A percentile compares a stretch with the other conserved stretches of the same genome.
Conservation (phyloP, 1,140 invertebrate species). For the Parasteatoda tepidariorum region DNA sequence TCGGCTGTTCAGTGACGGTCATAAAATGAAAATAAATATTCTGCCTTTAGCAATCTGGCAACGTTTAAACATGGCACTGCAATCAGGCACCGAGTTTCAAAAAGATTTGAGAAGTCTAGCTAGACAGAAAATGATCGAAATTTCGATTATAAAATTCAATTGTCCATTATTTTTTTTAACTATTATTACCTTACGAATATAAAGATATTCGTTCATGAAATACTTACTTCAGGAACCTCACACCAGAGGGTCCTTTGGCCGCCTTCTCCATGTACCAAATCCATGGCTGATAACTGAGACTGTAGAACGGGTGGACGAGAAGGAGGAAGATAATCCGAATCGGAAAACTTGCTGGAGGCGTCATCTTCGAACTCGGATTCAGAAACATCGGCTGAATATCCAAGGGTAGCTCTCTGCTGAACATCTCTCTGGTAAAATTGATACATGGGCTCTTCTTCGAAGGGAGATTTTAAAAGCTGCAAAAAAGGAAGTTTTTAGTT, state of each 20-base stretch:
- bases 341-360: conserved; percentile 76
- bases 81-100: too few relatives aligned
- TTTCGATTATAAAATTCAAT: too few relatives aligned
- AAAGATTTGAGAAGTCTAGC: too few relatives aligned
- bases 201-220: conserved; percentile 3
- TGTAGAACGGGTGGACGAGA: conserved; percentile 17
- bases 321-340: conserved; percentile 63
- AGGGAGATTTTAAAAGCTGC: conserved; percentile 64
- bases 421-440: conserved; percentile 88
- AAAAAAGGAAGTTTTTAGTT: conserved; percentile 7
- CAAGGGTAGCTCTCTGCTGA: conserved; percentile 72
- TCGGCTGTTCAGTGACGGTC: too few relatives aligned
- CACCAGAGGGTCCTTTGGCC: conserved; percentile 88
- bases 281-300: conserved; percentile 72
- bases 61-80: too few relatives aligned
- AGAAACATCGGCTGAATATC: conserved; percentile 61
- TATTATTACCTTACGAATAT: too few relatives aligned
- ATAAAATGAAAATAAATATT: too few relatives aligned
- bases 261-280: conserved; percentile 75
- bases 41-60: too few relatives aligned
- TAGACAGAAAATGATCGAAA: too few relatives aligned
- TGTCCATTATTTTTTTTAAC: too few relatives aligned
- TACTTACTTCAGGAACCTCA: conserved; percentile 86
- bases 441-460: conserved; percentile 85
- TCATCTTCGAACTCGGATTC: conserved; percentile 75